Percentiles rank a stretch among this genome's conserved stretches.
Conservation (phyloP, 2,113 vertebrate genomes). For the Indicator maculatus region DNA sequence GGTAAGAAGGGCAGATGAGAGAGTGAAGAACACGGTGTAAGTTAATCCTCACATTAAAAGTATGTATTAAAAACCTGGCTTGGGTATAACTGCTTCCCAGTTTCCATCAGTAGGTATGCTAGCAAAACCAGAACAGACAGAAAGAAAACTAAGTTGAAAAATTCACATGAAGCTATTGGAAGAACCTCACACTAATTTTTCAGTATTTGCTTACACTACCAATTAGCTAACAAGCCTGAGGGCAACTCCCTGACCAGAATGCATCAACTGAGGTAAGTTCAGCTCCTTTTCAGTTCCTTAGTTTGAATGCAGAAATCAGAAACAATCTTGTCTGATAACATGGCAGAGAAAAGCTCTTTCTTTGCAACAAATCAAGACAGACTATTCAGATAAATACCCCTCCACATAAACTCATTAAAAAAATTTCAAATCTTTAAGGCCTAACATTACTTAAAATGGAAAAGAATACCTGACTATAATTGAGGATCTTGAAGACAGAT, state of each 20-base stretch:
- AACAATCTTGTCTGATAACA: neutral
- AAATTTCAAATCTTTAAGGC: neutral
- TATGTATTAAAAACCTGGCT: neutral
- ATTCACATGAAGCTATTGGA: neutral
- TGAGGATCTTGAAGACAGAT: conserved; percentile 98
- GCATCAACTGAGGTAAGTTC: neutral
- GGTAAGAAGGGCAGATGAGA: neutral
- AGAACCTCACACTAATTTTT: neutral
- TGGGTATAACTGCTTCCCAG: neutral
- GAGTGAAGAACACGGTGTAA: neutral
- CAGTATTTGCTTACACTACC: neutral
- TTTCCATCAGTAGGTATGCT: neutral
- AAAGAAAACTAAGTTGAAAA: neutral
- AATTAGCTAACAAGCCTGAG: neutral
- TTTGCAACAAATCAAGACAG: neutral
- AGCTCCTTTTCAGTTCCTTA: neutral
- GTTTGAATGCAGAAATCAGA: neutral
- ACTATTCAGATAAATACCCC: neutral
- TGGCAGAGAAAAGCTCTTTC: neutral
- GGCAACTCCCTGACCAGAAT: neutral
- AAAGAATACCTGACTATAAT: conserved; percentile 94
- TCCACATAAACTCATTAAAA: neutral
- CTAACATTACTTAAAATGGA: neutral
- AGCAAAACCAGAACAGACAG: neutral
- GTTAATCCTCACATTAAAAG: neutral